phyloP scores from a whole-genome alignment of 2,797 vertebrate genomes.

The Smutsia gigantea region DNA sequence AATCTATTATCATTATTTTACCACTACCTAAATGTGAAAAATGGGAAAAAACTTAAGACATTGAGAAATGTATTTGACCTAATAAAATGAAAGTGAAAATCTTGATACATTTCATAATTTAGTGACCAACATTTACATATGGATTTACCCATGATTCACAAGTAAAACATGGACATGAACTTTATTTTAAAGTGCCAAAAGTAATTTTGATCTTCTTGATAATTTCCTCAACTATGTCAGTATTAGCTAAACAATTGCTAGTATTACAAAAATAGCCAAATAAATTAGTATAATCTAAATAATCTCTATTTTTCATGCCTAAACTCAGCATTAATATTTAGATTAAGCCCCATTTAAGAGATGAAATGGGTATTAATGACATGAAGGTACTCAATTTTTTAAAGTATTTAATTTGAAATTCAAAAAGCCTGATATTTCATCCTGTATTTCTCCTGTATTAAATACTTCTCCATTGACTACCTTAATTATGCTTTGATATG shows the following conservation, averaged over 20 bases:
- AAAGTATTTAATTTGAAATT: no score
- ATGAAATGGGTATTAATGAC: conserved; percentile 28
- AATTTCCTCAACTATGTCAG: neutral
- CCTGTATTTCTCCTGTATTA: neutral
- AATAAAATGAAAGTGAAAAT: neutral
- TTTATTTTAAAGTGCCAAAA: neutral
- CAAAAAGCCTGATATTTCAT: neutral
- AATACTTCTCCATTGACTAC: neutral
- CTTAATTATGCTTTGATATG: neutral
- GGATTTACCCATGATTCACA: neutral
- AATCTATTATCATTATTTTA: neutral
- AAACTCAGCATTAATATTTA: neutral
- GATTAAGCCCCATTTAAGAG: neutral
- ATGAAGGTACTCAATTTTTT: neutral
- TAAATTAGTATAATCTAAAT: no score
- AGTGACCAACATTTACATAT: neutral
- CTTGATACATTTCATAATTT: neutral
- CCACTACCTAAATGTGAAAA: neutral
- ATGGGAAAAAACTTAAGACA: neutral
- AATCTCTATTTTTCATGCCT: neutral
- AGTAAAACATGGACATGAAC: neutral
- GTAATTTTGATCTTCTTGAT: neutral
- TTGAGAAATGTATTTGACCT: neutral
- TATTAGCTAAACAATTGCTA: neutral
- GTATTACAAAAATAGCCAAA: no score